Evolutionary conservation across 2,888 invertebrate genomes (phyloP).

Genomic region (Megamerina dolium): DNA sequence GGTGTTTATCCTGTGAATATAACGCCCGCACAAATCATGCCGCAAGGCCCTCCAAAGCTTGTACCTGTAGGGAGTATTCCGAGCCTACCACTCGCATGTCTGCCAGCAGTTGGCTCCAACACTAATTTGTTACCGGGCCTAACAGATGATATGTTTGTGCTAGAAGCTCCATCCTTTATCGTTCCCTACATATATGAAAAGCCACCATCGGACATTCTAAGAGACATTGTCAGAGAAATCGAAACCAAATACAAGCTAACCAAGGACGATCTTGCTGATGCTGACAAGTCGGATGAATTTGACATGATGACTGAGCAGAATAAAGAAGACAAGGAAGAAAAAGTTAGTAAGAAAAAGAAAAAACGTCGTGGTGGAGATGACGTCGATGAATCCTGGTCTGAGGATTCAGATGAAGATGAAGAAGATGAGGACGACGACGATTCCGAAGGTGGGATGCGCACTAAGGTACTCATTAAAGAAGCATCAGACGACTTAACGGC

Average conservation of each 20-base stretch:
- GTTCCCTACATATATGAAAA: constrained; percentile 92
- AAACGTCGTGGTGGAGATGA: constrained; percentile 42
- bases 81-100: constrained; percentile 29
- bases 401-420: constrained; percentile 53
- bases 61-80: constrained; percentile 35
- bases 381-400: constrained; percentile 59
- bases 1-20: constrained; percentile 58
- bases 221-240: constrained; percentile 62
- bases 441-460: constrained; percentile 52
- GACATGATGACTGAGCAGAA: constrained; percentile 52
- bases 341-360: constrained; percentile 41
- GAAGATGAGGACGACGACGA: constrained; percentile 49
- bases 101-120: constrained; percentile 43
- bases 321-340: constrained; percentile 34
- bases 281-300: constrained; percentile 53
- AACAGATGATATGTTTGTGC: constrained; percentile 88
- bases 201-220: constrained; percentile 72
- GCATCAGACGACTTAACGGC: constrained; percentile 53
- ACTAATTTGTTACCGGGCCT: constrained; percentile 71
- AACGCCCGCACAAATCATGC: constrained; percentile 47
- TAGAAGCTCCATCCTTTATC: constrained; percentile 88
- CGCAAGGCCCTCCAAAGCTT: constrained; percentile 34
- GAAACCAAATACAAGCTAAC: constrained; percentile 54
- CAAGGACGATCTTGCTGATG: constrained; percentile 53
- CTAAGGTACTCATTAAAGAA: constrained; percentile 53